Conservation (phyloP, 2,113 vertebrate genomes). For the Alexandromys fortis region DNA sequence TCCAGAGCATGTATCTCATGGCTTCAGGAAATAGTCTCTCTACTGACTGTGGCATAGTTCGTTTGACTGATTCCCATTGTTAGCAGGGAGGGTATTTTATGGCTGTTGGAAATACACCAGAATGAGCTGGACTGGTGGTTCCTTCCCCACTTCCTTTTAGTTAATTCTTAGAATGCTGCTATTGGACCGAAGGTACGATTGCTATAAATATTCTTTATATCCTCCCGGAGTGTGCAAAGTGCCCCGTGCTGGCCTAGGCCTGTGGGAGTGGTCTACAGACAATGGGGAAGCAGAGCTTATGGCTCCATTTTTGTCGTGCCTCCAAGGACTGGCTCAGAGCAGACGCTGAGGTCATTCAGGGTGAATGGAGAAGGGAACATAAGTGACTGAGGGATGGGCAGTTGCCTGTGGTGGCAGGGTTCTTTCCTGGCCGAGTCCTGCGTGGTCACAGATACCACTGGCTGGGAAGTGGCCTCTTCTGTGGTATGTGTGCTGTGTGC, state of each 20-base stretch:
- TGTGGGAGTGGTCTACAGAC: not conserved
- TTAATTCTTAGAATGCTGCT: not conserved
- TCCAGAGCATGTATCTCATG: not conserved
- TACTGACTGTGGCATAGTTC: not conserved
- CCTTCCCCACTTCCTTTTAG: slow-evolving; percentile 30
- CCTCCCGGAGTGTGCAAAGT: not conserved
- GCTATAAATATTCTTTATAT: not conserved
- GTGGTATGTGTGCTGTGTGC: not conserved
- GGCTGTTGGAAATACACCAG: not conserved
- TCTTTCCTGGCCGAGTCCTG: not conserved
- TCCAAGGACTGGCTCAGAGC: not conserved
- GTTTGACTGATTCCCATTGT: not conserved
- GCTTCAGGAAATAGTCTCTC: not conserved
- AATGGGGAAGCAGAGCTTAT: not conserved
- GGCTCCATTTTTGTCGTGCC: not conserved
- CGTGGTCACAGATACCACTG: not conserved
- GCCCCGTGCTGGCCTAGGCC: not conserved
- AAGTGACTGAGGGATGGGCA: not conserved
- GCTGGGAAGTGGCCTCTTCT: not conserved
- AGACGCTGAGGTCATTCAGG: not conserved
- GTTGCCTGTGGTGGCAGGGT: not conserved
- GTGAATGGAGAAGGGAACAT: not conserved
- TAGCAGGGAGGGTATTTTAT: not conserved
- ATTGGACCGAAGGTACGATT: not conserved
- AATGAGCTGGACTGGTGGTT: not conserved